Evolutionary conservation across 2,888 invertebrate genomes (phyloP).

Genomic region (Trichopria drosophilae): DNA sequence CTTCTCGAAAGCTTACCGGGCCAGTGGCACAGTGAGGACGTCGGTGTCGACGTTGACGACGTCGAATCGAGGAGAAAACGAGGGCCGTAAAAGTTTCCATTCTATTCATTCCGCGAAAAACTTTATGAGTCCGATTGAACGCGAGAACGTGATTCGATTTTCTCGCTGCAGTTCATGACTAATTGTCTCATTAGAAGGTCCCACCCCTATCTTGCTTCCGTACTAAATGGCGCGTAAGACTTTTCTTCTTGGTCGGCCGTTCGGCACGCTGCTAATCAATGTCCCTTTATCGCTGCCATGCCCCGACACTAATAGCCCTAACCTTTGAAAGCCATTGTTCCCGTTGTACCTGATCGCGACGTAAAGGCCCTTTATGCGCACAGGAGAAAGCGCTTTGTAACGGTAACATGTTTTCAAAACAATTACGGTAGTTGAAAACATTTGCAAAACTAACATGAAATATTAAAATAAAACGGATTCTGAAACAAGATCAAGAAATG

Average conservation of each 20-base stretch:
- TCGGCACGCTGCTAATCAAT: neutral
- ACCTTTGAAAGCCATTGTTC: no score
- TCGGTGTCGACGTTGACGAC: no score
- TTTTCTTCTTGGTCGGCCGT: constrained; percentile 2
- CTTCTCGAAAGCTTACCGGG: constrained; percentile 9
- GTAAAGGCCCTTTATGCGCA: constrained; percentile 4
- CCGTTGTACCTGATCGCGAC: no score
- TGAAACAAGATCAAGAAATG: no score
- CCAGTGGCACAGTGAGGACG: no score
- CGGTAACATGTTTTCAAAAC: no score
- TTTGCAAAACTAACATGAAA: no score
- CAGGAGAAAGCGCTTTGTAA: constrained; percentile 11
- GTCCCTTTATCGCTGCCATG: neutral
- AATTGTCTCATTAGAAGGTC: constrained; percentile 12
- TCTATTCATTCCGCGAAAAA: constrained; percentile 19
- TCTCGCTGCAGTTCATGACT: constrained; percentile 10
- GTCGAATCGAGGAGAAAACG: no score
- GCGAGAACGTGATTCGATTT: constrained; percentile 13
- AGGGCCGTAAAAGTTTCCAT: constrained; percentile 16
- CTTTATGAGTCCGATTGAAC: constrained; percentile 20
- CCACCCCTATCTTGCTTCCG: neutral
- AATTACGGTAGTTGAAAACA: no score
- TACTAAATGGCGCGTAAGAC: constrained; percentile 11
- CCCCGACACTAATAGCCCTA: constrained; percentile 13
- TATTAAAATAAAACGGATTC: no score